These are phyloP conservation scores for Pseudomugil tenellus DNA, from an alignment of 2,797 vertebrate genomes.

Conservation along the genomic window DNA sequence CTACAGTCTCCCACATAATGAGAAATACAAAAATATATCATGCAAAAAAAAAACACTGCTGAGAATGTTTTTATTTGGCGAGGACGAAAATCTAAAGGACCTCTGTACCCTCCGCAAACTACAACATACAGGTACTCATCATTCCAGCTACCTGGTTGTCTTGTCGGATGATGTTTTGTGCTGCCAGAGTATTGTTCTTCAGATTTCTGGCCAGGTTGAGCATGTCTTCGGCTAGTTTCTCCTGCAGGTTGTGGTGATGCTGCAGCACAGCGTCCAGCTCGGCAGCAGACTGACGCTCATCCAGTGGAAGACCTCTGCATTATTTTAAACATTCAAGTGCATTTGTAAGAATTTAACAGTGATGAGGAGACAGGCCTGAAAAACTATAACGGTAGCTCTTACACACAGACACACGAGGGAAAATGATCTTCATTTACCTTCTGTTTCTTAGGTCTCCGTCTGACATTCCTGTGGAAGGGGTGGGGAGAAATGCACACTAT, in stretches of 20 bases:
- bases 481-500: neutral
- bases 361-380: neutral
- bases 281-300: slow-evolving; percentile 89
- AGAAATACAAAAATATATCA: too few relatives aligned
- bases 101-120: too few relatives aligned
- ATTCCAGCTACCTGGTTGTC: slow-evolving; percentile 91
- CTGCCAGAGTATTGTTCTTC: slow-evolving; percentile 94
- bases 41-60: too few relatives aligned
- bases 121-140: too few relatives aligned
- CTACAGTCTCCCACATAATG: too few relatives aligned
- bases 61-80: too few relatives aligned
- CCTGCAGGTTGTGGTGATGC: slow-evolving; percentile 93
- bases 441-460: slow-evolving; percentile 79
- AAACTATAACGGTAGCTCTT: neutral
- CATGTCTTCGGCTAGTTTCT: slow-evolving; percentile 97
- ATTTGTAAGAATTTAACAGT: neutral
- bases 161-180: slow-evolving; percentile 96
- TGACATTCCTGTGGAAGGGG: slow-evolving; percentile 32
- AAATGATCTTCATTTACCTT: slow-evolving; percentile 63
- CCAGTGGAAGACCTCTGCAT: slow-evolving; percentile 76
- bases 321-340: neutral
- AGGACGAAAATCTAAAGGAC: too few relatives aligned
- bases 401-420: neutral
- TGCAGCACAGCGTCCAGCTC: slow-evolving; percentile 93
- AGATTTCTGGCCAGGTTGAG: slow-evolving; percentile 92